Base-by-base conservation (phyloP, 1,140 invertebrate genomes). In the Trachymyrmex septentrionalis region DNA sequence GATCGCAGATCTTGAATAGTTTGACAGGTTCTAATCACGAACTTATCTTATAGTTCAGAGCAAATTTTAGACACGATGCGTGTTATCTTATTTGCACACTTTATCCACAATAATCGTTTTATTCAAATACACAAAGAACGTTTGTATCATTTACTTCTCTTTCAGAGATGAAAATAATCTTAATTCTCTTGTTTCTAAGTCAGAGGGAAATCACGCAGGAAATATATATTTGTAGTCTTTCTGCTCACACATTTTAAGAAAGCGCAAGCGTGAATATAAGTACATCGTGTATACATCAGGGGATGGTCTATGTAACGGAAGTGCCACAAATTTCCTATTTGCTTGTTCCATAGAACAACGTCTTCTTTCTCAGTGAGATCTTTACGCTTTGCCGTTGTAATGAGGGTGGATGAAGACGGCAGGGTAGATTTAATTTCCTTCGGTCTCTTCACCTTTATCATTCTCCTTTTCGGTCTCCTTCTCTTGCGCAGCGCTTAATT, bases 351-450 rank as follows among this genome's bases (percentile, higher is more conserved):
- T 88, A 81, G 77, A 86, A 90, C 88, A 86, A 86, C 72, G 63
- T 90, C 84, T 82, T 67, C 38, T 71, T 88, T 88, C 82, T 90
- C 80, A 73, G 78, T 87, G 88, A 78, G 90, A 93, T 92, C 92
- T 90, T 92, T 92, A 88, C 91, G 90, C 89, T 93, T 89, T 90
- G 85, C 88, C 86, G 69, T 89, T 81, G 85, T 94, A 93, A 94
- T 92, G 93, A 94, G 91, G 90, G 66, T 78, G 86, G 86, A 90
- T 87, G 86, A 88, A 87, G 87, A 86, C 89, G 86, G 67, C 16
- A 59, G 85, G 78, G 87, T 90, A 91, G 90, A 94, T 93, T 93
- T 92, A 93, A 93, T 94, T 94, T 93, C 86, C 88, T 87, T 89
- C 87, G 71, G 75, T 87, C 64, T 48, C 64, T 81, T 84, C 61